A percentile compares a stretch with the other conserved stretches of the same genome.
Evolutionary conservation across 2,113 vertebrate species (phyloP).

Genomic region (Poecilia latipinna): DNA sequence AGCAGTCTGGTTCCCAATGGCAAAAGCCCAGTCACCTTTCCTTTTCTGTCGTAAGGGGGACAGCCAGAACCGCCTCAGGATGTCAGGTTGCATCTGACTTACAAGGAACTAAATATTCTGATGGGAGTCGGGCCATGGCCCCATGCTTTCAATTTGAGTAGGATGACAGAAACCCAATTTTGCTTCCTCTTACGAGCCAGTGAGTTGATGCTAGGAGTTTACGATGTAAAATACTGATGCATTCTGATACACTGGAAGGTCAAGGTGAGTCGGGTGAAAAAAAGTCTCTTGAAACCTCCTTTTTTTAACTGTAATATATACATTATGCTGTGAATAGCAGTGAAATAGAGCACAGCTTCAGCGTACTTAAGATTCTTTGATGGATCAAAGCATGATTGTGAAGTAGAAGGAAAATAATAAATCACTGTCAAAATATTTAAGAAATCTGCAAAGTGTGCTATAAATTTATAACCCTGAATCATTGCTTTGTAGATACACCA

Average conservation of each 20-base stretch:
- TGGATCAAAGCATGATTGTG: too few relatives aligned
- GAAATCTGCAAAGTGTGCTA: too few relatives aligned
- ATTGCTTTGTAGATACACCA: too few relatives aligned
- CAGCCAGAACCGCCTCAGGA: constrained; percentile 41
- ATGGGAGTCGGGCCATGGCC: constrained; percentile 13
- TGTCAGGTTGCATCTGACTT: constrained; percentile 34
- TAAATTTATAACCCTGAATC: too few relatives aligned
- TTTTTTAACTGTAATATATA: not conserved
- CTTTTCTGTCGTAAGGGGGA: constrained; percentile 45
- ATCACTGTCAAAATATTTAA: too few relatives aligned
- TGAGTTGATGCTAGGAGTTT: constrained; percentile 11
- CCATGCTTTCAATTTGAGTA: constrained; percentile 19
- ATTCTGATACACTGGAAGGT: constrained; percentile 15
- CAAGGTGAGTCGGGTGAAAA: not conserved
- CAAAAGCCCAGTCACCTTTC: constrained; percentile 50
- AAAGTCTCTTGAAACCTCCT: not conserved
- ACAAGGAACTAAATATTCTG: constrained; percentile 46
- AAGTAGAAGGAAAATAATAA: too few relatives aligned
- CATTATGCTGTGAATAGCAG: not conserved
- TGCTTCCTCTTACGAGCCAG: constrained; percentile 20
- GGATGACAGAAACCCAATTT: constrained; percentile 22
- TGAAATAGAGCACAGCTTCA: not conserved
- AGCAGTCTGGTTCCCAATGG: constrained; percentile 17
- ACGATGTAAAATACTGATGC: constrained; percentile 19
- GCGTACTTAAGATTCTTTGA: too few relatives aligned